A percentile compares a stretch with the other conserved stretches of the same genome.
phyloP scores from a whole-genome alignment of 2,888 invertebrate species.

The Apamea monoglypha region DNA sequence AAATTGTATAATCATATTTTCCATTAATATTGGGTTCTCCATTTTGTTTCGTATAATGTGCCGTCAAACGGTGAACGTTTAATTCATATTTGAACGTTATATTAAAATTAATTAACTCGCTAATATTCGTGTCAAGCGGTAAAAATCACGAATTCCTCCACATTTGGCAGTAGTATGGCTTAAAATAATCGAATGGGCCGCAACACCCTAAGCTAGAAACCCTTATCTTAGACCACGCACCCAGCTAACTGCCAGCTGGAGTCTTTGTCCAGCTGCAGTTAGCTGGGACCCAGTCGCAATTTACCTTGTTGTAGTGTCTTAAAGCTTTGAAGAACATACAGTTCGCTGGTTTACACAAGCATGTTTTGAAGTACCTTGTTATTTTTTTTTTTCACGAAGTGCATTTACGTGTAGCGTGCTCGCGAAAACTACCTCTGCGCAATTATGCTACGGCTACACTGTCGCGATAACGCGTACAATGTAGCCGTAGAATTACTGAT shows the following conservation, averaged over 20 bases:
- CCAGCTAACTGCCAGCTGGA: too few species aligned
- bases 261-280: background rate
- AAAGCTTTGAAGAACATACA: background rate
- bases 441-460: too few species aligned
- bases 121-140: background rate
- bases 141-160: background rate
- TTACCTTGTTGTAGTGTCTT: background rate
- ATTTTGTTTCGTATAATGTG: slow-evolving; percentile 14
- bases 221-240: background rate
- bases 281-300: background rate
- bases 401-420: background rate
- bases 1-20: slow-evolving; percentile 34
- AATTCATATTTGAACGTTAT: slow-evolving; percentile 12
- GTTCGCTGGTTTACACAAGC: background rate
- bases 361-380: background rate
- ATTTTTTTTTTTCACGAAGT: too few species aligned
- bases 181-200: background rate
- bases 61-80: slow-evolving; percentile 1
- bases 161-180: background rate
- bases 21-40: slow-evolving; percentile 19
- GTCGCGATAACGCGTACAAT: too few species aligned
- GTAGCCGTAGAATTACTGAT: too few species aligned
- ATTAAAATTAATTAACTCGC: slow-evolving; percentile 14
- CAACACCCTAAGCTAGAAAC: background rate
- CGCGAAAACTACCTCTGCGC: background rate